Evolutionary conservation across 2,888 invertebrate species (phyloP), one percentile per base, ranked within the genome.

Genomic region (Entomobrya proxima): DNA sequence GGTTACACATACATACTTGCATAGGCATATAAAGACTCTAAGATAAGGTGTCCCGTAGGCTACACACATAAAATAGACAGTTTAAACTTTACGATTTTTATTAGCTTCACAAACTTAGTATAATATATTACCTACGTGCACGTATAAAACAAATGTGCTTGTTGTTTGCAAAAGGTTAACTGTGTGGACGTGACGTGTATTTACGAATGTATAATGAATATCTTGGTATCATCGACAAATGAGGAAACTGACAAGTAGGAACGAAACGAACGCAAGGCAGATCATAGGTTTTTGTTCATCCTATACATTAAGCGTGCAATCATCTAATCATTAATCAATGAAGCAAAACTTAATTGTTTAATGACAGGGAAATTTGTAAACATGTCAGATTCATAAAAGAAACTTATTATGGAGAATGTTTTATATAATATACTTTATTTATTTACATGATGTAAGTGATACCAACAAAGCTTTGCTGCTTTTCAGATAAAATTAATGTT

Each of bases 181-280:
- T 58, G 58, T 32, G 13, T 58, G 58, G 32, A 30, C 58, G 58
- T 58, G 58, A 13, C 2, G 30, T 30, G 58, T 27, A 58, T 58
- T 58, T n/a, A n/a, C n/a, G 27, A 30, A 30, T 30, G n/a, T 7
- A 30, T 24, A 32, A 18, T 52, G 52, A 7, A 52, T 6, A 4
- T 18, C 5, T 50, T 50, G n/a, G n/a, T 50, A 2, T 13, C 18
- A 5, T 6, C 21, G 18, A 13, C 47, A 47, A 47, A 47, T 47
- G 15, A 47, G 47, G 21, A 21, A 9, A 58, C 18, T 15, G 32
- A 30, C 27, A 58, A 55, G 55, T 55, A 55, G 27, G 13, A 30
- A 58, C 15, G 27, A 58, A 58, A 58, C 27, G 58, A 58, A 55
- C n/a, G n/a, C n/a, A 30, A 58, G 27, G 58, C 58, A 58, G n/a